Conservation (phyloP, 2,888 invertebrate species). For the Prosapia bicincta region DNA sequence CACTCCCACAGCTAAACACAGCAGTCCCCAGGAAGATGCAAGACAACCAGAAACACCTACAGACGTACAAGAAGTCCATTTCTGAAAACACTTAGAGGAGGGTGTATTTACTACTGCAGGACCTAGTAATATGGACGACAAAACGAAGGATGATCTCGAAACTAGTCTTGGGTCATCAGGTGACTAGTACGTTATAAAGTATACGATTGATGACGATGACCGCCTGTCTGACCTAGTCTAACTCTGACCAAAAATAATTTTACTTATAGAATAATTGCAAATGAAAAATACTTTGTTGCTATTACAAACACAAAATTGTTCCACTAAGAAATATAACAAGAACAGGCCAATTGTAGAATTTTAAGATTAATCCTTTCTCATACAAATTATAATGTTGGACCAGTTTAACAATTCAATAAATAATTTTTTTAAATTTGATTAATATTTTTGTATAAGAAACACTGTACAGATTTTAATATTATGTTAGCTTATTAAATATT, state of each 20-base stretch:
- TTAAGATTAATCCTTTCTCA: no score
- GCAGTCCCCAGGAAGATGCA: neutral
- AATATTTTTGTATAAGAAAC: no score
- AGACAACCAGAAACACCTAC: slow-evolving; percentile 11
- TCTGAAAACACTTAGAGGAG: slow-evolving; percentile 21
- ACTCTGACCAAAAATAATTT: neutral
- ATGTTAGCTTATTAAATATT: no score
- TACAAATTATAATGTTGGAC: no score
- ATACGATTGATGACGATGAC: neutral
- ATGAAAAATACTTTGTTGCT: no score
- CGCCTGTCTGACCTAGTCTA: neutral
- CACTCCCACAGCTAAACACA: slow-evolving; percentile 6
- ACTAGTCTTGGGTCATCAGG: neutral
- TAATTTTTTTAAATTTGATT: no score
- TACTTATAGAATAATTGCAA: neutral
- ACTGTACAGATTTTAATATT: no score
- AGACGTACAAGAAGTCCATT: slow-evolving; percentile 19
- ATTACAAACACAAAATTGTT: no score
- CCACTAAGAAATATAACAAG: no score
- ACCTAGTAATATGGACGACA: neutral
- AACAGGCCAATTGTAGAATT: no score
- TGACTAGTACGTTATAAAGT: neutral
- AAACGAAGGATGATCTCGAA: neutral
- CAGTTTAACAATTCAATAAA: no score
- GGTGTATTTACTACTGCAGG: neutral